phyloP scores from a whole-genome alignment of 2,797 vertebrate species.

The Benthosema pterotum region DNA sequence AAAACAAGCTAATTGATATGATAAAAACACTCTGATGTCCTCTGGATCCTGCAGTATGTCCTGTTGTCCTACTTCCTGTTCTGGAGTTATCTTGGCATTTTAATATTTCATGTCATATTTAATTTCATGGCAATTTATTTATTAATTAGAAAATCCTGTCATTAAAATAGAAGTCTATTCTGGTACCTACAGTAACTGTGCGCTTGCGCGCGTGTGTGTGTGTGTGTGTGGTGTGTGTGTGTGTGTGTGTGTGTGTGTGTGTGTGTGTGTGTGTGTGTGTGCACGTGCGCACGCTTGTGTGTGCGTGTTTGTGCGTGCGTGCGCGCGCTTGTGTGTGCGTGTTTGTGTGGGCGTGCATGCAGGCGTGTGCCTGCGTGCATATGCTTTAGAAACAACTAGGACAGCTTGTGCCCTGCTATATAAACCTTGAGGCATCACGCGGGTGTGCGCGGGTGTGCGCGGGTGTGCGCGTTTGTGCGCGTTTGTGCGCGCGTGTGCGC shows the following conservation, averaged over 20 bases:
- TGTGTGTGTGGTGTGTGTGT: constrained; percentile 9
- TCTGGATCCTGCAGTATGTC: too few relatives aligned
- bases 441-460: constrained; percentile 1
- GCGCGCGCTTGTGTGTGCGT: constrained; percentile 13
- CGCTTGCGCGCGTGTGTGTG: background rate
- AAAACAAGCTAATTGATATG: too few relatives aligned
- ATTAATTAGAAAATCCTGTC: background rate
- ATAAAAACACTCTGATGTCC: too few relatives aligned
- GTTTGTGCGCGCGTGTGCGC: constrained; percentile 22
- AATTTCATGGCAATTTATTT: background rate
- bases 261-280: background rate
- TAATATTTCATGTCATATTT: background rate
- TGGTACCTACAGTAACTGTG: background rate
- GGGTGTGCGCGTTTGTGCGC: constrained; percentile 9
- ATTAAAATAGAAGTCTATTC: constrained; percentile 23
- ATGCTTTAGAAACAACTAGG: constrained; percentile 56
- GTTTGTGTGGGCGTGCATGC: constrained; percentile 6
- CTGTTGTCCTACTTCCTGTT: too few relatives aligned
- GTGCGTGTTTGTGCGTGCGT: constrained; percentile 1
- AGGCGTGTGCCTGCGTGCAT: constrained; percentile 7
- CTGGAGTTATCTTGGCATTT: too few relatives aligned
- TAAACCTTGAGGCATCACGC: constrained; percentile 55
- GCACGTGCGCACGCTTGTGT: background rate
- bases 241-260: background rate
- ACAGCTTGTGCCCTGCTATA: constrained; percentile 47